A percentile compares a stretch with the other conserved stretches of the same genome.
These are phyloP conservation scores for Anaspis maculata DNA, from an alignment of 2,888 invertebrate genomes.

Conservation along the genomic window DNA sequence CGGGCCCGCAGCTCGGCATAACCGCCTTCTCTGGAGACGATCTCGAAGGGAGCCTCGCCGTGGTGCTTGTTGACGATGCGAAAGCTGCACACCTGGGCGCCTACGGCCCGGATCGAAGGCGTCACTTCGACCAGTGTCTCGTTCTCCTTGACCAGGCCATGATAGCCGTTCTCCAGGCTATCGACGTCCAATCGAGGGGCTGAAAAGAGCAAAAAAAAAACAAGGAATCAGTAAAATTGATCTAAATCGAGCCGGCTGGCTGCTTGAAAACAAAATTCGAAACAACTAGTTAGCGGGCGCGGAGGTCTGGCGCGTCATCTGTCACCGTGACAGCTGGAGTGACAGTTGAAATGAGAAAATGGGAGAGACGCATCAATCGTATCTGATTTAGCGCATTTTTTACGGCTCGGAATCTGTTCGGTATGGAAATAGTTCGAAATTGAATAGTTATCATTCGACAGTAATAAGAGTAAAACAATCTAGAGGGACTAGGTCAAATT, in stretches of 20 bases:
- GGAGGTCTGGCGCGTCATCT: too few relatives aligned
- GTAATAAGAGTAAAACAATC: too few relatives aligned
- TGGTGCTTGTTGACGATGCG: slow-evolving; percentile 86
- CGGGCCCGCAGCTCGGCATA: slow-evolving; percentile 79
- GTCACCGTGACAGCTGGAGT: too few relatives aligned
- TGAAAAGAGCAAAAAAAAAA: slow-evolving; percentile 38
- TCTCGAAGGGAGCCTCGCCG: slow-evolving; percentile 81
- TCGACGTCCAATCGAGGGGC: slow-evolving; percentile 68
- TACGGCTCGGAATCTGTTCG: too few relatives aligned
- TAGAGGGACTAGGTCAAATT: too few relatives aligned
- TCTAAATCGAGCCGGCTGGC: neutral
- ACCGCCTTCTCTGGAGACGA: slow-evolving; percentile 47
- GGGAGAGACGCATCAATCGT: too few relatives aligned
- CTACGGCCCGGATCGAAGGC: slow-evolving; percentile 71
- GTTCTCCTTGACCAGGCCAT: slow-evolving; percentile 87
- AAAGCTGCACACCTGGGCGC: slow-evolving; percentile 68
- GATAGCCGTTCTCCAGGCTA: slow-evolving; percentile 81
- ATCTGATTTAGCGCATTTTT: too few relatives aligned
- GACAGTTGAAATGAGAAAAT: too few relatives aligned
- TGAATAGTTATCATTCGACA: too few relatives aligned
- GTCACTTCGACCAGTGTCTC: slow-evolving; percentile 88
- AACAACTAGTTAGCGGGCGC: too few relatives aligned
- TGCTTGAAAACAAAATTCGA: too few relatives aligned
- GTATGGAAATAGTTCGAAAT: too few relatives aligned
- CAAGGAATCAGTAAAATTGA: neutral